A percentile compares a stretch with the other conserved stretches of the same genome.
phyloP scores from a whole-genome alignment of 2,797 vertebrate species.

The Ptychobarbus kaznakovi region DNA sequence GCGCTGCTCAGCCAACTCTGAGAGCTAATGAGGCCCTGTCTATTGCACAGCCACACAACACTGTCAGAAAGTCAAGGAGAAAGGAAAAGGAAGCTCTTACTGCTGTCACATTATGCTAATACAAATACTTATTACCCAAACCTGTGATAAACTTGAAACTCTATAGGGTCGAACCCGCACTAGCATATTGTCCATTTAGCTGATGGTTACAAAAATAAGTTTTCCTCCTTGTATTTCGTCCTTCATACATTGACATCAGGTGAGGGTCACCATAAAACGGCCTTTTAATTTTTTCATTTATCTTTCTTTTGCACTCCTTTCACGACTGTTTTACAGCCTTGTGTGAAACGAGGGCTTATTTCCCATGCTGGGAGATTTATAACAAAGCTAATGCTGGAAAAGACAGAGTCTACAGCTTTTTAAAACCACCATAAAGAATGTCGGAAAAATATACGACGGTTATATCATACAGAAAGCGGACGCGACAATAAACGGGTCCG shows the following conservation, averaged over 20 bases:
- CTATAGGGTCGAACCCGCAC: background rate
- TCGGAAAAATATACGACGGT: background rate
- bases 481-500: background rate
- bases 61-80: conserved; percentile 56
- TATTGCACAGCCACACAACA: conserved; percentile 37
- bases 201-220: conserved; percentile 56
- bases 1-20: conserved; percentile 18
- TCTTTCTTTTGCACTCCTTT: conserved; percentile 64
- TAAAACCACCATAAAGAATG: conserved; percentile 26
- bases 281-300: conserved; percentile 76
- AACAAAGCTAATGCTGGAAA: conserved; percentile 62
- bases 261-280: conserved; percentile 74
- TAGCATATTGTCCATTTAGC: conserved; percentile 31
- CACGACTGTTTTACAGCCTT: conserved; percentile 76
- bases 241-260: conserved; percentile 69
- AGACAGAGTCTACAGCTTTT: conserved; percentile 18
- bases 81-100: conserved; percentile 44
- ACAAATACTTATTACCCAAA: conserved; percentile 52
- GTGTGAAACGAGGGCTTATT: conserved; percentile 74
- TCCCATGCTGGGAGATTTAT: conserved; percentile 78
- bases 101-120: conserved; percentile 58
- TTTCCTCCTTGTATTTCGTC: conserved; percentile 60
- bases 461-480: background rate
- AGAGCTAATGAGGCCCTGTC: conserved; percentile 61
- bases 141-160: conserved; percentile 35